These are phyloP conservation scores for Nerophis lumbriciformis DNA, from an alignment of 2,113 vertebrate genomes.

Conservation along the genomic window DNA sequence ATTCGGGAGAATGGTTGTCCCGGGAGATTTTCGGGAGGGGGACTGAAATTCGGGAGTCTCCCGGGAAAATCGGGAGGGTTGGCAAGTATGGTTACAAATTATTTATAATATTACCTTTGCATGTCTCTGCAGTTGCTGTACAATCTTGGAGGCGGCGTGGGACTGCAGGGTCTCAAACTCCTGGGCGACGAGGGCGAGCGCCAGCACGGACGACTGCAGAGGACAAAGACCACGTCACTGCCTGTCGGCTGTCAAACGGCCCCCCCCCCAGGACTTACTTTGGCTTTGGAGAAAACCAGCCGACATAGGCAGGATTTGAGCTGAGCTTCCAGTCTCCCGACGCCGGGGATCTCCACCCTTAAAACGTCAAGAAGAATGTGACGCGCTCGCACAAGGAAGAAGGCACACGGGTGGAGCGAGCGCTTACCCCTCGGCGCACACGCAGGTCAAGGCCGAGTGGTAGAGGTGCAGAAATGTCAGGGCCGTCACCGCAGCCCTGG, in stretches of 20 bases:
- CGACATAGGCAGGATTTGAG: slow-evolving; percentile 95
- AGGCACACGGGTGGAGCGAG: background rate
- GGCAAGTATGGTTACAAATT: too few relatives aligned
- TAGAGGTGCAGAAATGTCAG: slow-evolving; percentile 97
- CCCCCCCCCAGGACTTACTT: slow-evolving; percentile 75
- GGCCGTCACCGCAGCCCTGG: slow-evolving; percentile 86
- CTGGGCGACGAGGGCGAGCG: slow-evolving; percentile 88
- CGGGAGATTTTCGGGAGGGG: too few relatives aligned
- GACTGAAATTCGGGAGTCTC: too few relatives aligned
- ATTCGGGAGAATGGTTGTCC: too few relatives aligned
- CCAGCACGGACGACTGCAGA: slow-evolving; percentile 88
- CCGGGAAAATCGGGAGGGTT: too few relatives aligned
- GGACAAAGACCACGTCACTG: slow-evolving; percentile 20
- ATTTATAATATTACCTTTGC: slow-evolving; percentile 68
- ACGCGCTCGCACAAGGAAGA: slow-evolving; percentile 28
- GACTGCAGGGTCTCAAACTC: slow-evolving; percentile 85
- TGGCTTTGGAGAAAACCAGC: slow-evolving; percentile 92
- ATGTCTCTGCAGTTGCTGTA: slow-evolving; percentile 84
- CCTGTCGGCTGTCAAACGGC: slow-evolving; percentile 23
- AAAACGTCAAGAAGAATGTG: slow-evolving; percentile 44
- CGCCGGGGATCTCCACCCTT: slow-evolving; percentile 87
- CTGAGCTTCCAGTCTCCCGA: slow-evolving; percentile 94
- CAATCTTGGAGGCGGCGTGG: slow-evolving; percentile 78
- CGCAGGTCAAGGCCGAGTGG: slow-evolving; percentile 78
- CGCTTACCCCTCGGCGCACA: slow-evolving; percentile 82